phyloP scores from a whole-genome alignment of 2,888 invertebrate genomes.

The Temnothorax ravouxi region DNA sequence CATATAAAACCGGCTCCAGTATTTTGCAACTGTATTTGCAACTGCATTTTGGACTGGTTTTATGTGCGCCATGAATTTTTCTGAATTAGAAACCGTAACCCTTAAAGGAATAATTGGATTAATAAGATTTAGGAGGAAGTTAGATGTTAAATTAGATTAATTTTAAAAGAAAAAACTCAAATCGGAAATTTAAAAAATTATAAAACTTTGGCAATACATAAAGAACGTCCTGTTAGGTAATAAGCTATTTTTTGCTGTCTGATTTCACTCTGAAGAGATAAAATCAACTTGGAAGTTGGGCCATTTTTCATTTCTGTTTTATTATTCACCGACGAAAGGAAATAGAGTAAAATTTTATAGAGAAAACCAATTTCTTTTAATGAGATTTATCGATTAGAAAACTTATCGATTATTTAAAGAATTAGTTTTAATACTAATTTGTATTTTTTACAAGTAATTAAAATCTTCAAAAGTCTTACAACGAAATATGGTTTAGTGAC shows the following conservation, averaged over 20 bases:
- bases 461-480: neutral
- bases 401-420: neutral
- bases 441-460: neutral
- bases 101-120: neutral
- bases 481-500: neutral
- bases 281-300: neutral
- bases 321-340: neutral
- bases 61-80: too few relatives aligned
- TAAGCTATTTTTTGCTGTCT: neutral
- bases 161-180: neutral
- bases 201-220: neutral
- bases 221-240: neutral
- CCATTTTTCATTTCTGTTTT: neutral
- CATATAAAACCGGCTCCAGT: too few relatives aligned
- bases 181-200: neutral
- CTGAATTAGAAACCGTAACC: neutral
- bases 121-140: neutral
- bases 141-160: constrained; percentile 16
- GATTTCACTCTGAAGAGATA: neutral
- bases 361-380: neutral
- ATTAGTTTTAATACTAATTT: neutral
- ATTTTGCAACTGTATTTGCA: too few relatives aligned
- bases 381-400: neutral
- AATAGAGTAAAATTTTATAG: neutral
- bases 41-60: too few relatives aligned